Conservation (phyloP, 2,888 invertebrate genomes). For the Chaetogeoica ovagalla region DNA sequence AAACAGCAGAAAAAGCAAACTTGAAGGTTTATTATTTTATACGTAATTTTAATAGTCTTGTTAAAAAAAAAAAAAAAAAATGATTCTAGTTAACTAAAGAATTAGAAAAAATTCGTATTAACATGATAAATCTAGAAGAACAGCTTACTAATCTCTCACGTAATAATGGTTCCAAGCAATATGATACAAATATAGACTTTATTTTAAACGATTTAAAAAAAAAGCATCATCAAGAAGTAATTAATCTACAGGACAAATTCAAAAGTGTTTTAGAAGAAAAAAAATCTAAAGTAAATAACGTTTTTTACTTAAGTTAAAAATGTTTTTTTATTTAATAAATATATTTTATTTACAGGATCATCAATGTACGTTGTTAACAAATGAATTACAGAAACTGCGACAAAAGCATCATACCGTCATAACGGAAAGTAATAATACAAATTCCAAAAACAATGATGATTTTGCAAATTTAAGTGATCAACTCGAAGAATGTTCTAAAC, state of each 20-base stretch:
- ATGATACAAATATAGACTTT: constrained; percentile 40
- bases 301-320: not conserved
- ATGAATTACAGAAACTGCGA: constrained; percentile 35
- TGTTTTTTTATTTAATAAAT: not conserved
- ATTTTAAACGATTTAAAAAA: constrained; percentile 43
- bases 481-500: constrained; percentile 37
- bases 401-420: constrained; percentile 33
- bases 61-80: not conserved
- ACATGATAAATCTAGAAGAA: constrained; percentile 46
- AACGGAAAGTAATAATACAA: constrained; percentile 28
- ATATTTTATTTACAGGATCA: constrained; percentile 21
- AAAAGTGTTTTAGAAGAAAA: constrained; percentile 34
- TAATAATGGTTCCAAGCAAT: constrained; percentile 41
- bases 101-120: constrained; percentile 22
- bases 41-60: not conserved
- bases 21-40: constrained; percentile 8
- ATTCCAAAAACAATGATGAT: constrained; percentile 15
- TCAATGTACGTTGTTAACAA: constrained; percentile 32
- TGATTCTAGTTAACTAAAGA: constrained; percentile 39
- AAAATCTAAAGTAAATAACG: constrained; percentile 32
- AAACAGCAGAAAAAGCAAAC: constrained; percentile 23
- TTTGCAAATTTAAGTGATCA: constrained; percentile 27
- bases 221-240: constrained; percentile 38
- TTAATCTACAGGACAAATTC: constrained; percentile 31
- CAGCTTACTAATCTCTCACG: constrained; percentile 32